phyloP scores from a whole-genome alignment of 2,797 vertebrate species.

The Megaceryle alcyon region DNA sequence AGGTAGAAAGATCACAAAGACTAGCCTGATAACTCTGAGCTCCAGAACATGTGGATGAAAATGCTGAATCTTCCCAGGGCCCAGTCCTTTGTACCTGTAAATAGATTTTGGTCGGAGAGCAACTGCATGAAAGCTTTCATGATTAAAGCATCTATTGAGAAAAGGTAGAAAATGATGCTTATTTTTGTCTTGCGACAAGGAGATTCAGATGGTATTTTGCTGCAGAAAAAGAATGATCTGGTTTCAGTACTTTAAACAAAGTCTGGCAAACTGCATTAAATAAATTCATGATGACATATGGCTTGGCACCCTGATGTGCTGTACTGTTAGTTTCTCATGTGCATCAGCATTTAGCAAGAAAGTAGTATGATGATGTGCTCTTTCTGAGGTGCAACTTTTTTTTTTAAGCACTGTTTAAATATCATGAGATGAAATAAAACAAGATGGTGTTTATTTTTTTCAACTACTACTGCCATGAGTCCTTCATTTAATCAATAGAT shows the following conservation, averaged over 20 bases:
- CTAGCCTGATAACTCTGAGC: background rate
- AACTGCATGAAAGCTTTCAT: background rate
- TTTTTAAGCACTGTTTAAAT: background rate
- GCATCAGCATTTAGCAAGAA: constrained; percentile 10
- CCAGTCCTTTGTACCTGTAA: background rate
- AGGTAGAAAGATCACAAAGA: background rate
- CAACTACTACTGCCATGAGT: background rate
- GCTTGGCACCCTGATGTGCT: background rate
- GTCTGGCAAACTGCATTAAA: background rate
- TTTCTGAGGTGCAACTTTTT: background rate
- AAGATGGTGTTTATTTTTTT: background rate
- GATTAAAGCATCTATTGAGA: background rate
- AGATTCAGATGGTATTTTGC: background rate
- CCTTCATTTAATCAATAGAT: background rate
- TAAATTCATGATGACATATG: background rate
- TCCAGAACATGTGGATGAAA: background rate
- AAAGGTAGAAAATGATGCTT: background rate
- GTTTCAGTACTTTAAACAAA: background rate
- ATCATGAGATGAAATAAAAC: background rate
- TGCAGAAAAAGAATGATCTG: background rate
- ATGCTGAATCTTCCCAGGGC: background rate
- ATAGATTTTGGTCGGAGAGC: background rate
- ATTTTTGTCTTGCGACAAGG: background rate
- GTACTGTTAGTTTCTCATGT: background rate
- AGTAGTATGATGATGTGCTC: background rate